These are phyloP conservation scores for Lampris megalopsis DNA, from an alignment of 2,113 vertebrate species.

Conservation along the genomic window DNA sequence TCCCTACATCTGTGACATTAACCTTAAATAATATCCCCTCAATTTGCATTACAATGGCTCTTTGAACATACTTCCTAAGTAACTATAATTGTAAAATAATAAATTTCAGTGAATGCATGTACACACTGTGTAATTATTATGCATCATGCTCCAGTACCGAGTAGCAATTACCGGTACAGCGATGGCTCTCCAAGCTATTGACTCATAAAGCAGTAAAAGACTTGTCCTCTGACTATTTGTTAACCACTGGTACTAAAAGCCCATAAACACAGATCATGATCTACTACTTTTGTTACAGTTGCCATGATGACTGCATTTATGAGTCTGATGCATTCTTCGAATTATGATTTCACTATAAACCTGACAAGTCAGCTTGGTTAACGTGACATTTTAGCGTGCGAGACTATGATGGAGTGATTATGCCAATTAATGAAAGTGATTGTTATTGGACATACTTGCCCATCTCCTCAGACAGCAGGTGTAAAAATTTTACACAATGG, in stretches of 20 bases:
- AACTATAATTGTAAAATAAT: conserved; percentile 29
- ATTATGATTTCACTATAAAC: conserved; percentile 8
- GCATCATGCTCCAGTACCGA: background rate
- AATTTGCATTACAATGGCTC: conserved; percentile 18
- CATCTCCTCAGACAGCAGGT: no score
- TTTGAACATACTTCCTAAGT: background rate
- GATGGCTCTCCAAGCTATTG: conserved; percentile 32
- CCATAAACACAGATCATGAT: conserved; percentile 4
- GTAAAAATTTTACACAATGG: background rate
- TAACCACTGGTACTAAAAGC: conserved; percentile 2
- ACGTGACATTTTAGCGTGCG: background rate
- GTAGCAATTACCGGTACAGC: conserved; percentile 24
- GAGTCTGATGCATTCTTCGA: conserved; percentile 16
- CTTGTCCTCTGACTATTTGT: conserved; percentile 6
- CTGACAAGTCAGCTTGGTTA: background rate
- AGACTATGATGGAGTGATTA: background rate
- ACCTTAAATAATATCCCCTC: background rate
- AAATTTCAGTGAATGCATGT: background rate
- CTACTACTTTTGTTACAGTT: conserved; percentile 16
- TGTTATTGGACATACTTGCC: no score
- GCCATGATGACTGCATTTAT: conserved; percentile 36
- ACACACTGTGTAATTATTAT: conserved; percentile 33
- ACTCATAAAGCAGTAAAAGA: conserved; percentile 6
- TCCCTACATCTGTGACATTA: background rate
- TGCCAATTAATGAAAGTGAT: background rate